Conservation (phyloP, 2,888 invertebrate genomes). For the Unio delphinus region DNA sequence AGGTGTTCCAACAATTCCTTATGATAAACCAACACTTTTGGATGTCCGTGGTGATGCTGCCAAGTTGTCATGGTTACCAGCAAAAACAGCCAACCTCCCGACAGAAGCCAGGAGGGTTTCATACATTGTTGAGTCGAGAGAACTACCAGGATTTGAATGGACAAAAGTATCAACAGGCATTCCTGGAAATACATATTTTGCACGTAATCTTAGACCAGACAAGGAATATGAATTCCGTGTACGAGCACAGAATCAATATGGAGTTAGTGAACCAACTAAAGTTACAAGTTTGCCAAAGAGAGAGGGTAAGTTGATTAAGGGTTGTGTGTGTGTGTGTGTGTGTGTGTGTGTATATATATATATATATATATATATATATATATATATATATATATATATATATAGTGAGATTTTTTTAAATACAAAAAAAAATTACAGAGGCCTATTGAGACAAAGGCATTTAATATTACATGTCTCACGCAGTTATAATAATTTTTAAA, state of each 20-base stretch:
- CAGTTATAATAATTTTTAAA: no score
- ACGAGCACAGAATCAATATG: conserved; percentile 95
- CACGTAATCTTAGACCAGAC: conserved; percentile 73
- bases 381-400: no score
- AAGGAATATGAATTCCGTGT: conserved; percentile 96
- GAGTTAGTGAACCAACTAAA: conserved; percentile 96
- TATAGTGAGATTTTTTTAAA: no score
- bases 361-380: no score
- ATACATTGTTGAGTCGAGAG: conserved; percentile 74
- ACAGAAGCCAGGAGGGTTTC: conserved; percentile 52
- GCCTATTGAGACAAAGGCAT: no score
- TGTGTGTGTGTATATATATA: no score
- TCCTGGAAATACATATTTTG: conserved; percentile 47
- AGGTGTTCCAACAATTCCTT: conserved; percentile 51
- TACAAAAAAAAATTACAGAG: no score
- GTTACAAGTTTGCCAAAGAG: conserved; percentile 51
- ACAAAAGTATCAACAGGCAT: conserved; percentile 68
- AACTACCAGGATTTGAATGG: conserved; percentile 94
- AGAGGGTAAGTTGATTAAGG: conserved; percentile 26
- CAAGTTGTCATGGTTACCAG: conserved; percentile 60
- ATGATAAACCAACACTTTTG: conserved; percentile 51
- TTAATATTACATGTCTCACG: no score
- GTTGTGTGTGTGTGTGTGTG: no score
- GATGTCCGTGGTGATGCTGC: conserved; percentile 51
- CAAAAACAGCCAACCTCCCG: conserved; percentile 47